Evolutionary conservation across 2,113 vertebrate species (phyloP), one percentile per base, ranked within the genome.

Genomic region (Herpetotheres cachinnans): DNA sequence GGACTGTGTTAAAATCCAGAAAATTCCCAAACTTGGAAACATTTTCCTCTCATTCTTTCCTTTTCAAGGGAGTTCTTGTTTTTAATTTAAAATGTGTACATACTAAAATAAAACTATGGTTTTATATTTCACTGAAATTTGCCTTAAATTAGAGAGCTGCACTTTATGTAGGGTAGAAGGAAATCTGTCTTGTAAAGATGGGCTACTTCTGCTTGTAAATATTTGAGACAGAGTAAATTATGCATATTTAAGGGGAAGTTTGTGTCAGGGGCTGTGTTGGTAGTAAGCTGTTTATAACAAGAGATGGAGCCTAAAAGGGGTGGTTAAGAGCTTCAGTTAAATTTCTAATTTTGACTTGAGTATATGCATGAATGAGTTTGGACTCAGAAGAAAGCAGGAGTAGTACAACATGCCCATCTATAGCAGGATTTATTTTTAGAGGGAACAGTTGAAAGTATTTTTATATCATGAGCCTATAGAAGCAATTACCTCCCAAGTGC

Each of bases 101-200:
- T 92, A 98, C 79, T 97, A 90, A 97, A 95, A 98, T 93, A 97
- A 98, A 98, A 90, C 85, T 96, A 96, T 97, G 94, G 71, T 98
- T 98, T 98, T 98, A 92, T 98, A 98, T 97, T 97, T 98, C 97
- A 97, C 97, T 97, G 96, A 98, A 98, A 98, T 98, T 98, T 98
- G 98, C 98, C 98, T 98, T 98, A 98, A 98, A 98, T 98, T 98
- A 98, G 96, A 93, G 96, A 96, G 97, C 96, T 98, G 98, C 98
- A 98, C 98, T 98, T 98, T 98, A 98, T 93, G 97, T 93, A 95
- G 94, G 97, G 95, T 97, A 95, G 97, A 97, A 98, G 95, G 96
- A 96, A 96, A 96, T 97, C 97, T 97, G 87, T 96, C 95, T 97
- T 97, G 94, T 90, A 85, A 96, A 98, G 97, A 96, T 95, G 73